phyloP scores from a whole-genome alignment of 1,140 invertebrate species.

The Monochamus saltuarius region DNA sequence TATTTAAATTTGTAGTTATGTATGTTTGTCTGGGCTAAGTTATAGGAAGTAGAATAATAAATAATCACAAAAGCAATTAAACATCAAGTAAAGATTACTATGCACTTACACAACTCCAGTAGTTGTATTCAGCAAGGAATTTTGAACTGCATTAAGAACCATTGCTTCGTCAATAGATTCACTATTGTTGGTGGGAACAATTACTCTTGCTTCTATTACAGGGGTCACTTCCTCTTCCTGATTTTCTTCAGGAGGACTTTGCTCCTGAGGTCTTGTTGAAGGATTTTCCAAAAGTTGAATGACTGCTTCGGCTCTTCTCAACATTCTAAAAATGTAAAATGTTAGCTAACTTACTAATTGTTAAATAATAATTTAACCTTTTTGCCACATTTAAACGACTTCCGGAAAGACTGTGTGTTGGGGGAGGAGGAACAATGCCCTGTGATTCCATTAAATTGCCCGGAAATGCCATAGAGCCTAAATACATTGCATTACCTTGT shows the following conservation, averaged over 20 bases:
- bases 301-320: slow-evolving; percentile 43
- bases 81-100: slow-evolving; percentile 9
- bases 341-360: neutral
- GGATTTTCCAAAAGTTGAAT: slow-evolving; percentile 46
- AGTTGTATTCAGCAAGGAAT: slow-evolving; percentile 34
- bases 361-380: slow-evolving; percentile 27
- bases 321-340: slow-evolving; percentile 38
- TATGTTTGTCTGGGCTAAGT: too few species aligned
- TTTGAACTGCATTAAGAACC: slow-evolving; percentile 42
- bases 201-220: slow-evolving; percentile 50
- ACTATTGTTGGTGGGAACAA: slow-evolving; percentile 40
- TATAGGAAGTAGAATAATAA: too few species aligned
- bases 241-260: slow-evolving; percentile 37
- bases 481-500: slow-evolving; percentile 60
- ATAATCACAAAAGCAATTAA: neutral
- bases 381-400: slow-evolving; percentile 53
- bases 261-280: slow-evolving; percentile 19
- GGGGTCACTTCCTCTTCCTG: slow-evolving; percentile 48
- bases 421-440: slow-evolving; percentile 49
- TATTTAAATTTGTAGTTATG: too few species aligned
- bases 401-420: slow-evolving; percentile 52
- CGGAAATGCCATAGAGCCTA: slow-evolving; percentile 66
- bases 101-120: slow-evolving; percentile 33
- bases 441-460: slow-evolving; percentile 60
- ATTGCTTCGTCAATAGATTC: slow-evolving; percentile 38